Evolutionary conservation across 2,113 vertebrate species (phyloP).

Genomic region (Deroptyus accipitrinus): DNA sequence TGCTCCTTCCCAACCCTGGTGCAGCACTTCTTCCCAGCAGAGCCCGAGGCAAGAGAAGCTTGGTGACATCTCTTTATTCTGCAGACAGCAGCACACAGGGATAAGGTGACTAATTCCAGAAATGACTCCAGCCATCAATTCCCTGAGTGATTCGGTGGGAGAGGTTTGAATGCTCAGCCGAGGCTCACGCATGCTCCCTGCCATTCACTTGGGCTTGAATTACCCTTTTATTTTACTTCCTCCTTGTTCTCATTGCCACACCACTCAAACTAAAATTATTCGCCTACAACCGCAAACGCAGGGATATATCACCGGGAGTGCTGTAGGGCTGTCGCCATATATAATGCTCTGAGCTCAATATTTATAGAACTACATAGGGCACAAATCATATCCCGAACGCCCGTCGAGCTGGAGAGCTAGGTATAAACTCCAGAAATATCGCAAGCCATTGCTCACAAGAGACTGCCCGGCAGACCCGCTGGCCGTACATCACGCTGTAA

Average conservation of each 20-base stretch:
- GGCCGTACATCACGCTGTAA: constrained; percentile 66
- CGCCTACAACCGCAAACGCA: constrained; percentile 37
- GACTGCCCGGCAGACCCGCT: constrained; percentile 43
- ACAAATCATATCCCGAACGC: constrained; percentile 69
- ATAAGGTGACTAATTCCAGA: constrained; percentile 1
- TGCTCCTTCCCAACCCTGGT: background rate
- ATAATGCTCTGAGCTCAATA: constrained; percentile 67
- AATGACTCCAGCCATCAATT: background rate
- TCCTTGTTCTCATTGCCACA: constrained; percentile 61
- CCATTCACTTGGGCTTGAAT: constrained; percentile 17
- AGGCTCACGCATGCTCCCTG: constrained; percentile 18
- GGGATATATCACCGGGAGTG: constrained; percentile 68
- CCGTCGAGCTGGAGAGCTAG: constrained; percentile 59
- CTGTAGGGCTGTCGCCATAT: constrained; percentile 66
- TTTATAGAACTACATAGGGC: constrained; percentile 59
- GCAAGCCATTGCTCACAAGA: constrained; percentile 61
- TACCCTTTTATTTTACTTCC: constrained; percentile 64
- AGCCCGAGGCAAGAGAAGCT: rapidly evolving
- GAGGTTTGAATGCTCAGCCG: background rate
- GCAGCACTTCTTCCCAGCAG: background rate
- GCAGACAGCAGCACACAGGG: background rate
- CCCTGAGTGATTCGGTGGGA: background rate
- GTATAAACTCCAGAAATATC: constrained; percentile 73
- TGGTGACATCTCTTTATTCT: background rate
- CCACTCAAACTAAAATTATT: constrained; percentile 66